phyloP scores from a whole-genome alignment of 2,888 invertebrate genomes.

The Drosophila subquinaria region DNA sequence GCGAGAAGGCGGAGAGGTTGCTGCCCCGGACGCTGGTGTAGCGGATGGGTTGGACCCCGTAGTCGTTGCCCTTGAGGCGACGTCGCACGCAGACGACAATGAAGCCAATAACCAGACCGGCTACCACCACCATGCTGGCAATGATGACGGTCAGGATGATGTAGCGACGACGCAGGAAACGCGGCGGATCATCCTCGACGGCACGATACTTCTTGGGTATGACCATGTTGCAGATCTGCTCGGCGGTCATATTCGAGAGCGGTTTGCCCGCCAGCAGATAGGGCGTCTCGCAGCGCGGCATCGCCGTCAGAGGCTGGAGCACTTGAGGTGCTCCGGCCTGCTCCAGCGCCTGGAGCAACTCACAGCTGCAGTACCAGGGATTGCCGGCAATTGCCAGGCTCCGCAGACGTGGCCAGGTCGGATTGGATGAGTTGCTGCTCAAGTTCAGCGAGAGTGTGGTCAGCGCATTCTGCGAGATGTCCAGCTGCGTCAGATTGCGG shows the following conservation, averaged over 20 bases:
- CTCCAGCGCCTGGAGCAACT: slow-evolving; percentile 82
- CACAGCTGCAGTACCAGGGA: slow-evolving; percentile 89
- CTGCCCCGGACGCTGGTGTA: slow-evolving; percentile 84
- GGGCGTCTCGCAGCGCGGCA: slow-evolving; percentile 83
- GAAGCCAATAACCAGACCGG: slow-evolving; percentile 83
- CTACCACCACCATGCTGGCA: slow-evolving; percentile 79
- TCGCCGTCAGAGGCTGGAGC: slow-evolving; percentile 45
- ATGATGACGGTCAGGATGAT: slow-evolving; percentile 83
- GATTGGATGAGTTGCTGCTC: slow-evolving; percentile 21
- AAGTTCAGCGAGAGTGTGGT: slow-evolving; percentile 84
- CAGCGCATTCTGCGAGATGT: slow-evolving; percentile 88
- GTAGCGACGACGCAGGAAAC: slow-evolving; percentile 83
- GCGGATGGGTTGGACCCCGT: slow-evolving; percentile 83
- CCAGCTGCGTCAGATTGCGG: slow-evolving; percentile 86
- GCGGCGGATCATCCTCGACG: slow-evolving; percentile 83
- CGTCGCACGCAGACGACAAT: slow-evolving; percentile 82
- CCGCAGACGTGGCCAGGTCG: slow-evolving; percentile 86
- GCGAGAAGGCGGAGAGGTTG: slow-evolving; percentile 81
- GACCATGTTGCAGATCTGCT: slow-evolving; percentile 76
- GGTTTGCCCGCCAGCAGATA: slow-evolving; percentile 80
- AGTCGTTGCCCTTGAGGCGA: slow-evolving; percentile 82
- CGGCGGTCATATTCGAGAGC: slow-evolving; percentile 79
- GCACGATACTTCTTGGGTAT: slow-evolving; percentile 80
- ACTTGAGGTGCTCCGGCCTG: slow-evolving; percentile 65
- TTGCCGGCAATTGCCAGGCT: slow-evolving; percentile 88